Base-by-base conservation (phyloP, 2,797 vertebrate species). In the Nothura maculosa region DNA sequence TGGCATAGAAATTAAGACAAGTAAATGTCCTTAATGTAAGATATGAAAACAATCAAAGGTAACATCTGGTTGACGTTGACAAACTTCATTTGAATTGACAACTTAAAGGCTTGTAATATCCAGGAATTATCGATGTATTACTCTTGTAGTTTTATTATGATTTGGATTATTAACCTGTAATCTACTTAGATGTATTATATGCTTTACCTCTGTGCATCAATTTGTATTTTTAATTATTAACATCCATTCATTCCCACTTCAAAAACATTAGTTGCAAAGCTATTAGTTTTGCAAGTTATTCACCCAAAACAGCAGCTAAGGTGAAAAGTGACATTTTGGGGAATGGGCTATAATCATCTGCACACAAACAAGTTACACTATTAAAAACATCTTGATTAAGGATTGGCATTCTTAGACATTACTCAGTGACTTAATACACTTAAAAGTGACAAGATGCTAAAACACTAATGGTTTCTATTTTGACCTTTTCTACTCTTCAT, bases 361-460 rank as follows among this genome's bases (percentile, higher is more conserved):
- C 21, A 83, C 20, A 85, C 43, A 90, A 77, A 42, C 12, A 69
- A 13, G 34, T 36, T 20, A 88, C 43, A 54, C 54, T 19, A 68
- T 45, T n/a, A 83, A 75, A 95, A 81, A 85, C 22, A 20, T 40
- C 24, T 25, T 38, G 38, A 38, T 38, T 38, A 38, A 38, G 76
- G 30, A 28, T 34, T 63, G 38, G 47, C 16, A 12, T 47, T 77
- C 61, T 76, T 48, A 34, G 81, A 73, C 25, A n/a, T 54, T 81
- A 19, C n/a, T 76, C 58, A 52, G 63, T 76, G 75, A 61, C 83
- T 76, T 75, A 54, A 48, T 55, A 94, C 90, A 92, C 15, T 69
- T 82, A 85, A 85, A 94, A 3, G 63, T 85, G 91, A 91, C 96
- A 92, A 87, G 86, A 96, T 81, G 85, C 70, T 87, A 87, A 93